A percentile compares a stretch with the other conserved stretches of the same genome.
Evolutionary conservation across 1,140 invertebrate genomes (phyloP).

Genomic region (Caerostris extrusa): DNA sequence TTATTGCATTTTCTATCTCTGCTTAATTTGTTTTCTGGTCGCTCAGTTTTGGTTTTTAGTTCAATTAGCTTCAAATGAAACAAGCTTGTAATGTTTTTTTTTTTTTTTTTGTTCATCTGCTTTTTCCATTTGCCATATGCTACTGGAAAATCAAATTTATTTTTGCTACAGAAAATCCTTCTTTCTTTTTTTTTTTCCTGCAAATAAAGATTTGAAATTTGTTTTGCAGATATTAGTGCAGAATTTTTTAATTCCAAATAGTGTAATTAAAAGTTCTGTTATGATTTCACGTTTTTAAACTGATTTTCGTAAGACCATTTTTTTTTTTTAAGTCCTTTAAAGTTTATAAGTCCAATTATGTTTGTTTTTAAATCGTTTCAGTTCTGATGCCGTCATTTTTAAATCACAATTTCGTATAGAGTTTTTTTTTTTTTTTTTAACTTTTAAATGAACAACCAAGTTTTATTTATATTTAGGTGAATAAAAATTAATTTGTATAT

Average conservation of each 20-base stretch:
- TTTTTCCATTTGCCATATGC: not conserved
- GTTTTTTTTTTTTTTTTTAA: not conserved
- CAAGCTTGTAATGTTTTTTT: not conserved
- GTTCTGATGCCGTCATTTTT: not conserved
- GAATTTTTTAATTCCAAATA: not conserved
- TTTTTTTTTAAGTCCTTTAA: no score
- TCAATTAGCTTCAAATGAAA: conserved; percentile 53
- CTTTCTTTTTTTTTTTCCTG: not conserved
- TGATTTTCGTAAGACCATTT: no score
- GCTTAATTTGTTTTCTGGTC: conserved; percentile 16
- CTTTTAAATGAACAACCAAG: no score
- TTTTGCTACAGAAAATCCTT: not conserved
- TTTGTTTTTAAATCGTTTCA: not conserved
- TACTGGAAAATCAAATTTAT: not conserved
- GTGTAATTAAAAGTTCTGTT: not conserved
- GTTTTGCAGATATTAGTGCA: not conserved
- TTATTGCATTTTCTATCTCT: not conserved
- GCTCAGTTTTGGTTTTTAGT: not conserved
- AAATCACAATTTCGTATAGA: not conserved
- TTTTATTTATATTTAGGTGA: no score
- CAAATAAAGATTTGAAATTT: not conserved
- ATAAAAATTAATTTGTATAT: no score
- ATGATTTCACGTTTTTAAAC: not conserved
- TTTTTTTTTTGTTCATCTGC: conserved; percentile 19
- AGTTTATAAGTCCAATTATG: no score